Conservation (phyloP, 1,140 invertebrate genomes). For the Rhopalosiphum maidis region DNA sequence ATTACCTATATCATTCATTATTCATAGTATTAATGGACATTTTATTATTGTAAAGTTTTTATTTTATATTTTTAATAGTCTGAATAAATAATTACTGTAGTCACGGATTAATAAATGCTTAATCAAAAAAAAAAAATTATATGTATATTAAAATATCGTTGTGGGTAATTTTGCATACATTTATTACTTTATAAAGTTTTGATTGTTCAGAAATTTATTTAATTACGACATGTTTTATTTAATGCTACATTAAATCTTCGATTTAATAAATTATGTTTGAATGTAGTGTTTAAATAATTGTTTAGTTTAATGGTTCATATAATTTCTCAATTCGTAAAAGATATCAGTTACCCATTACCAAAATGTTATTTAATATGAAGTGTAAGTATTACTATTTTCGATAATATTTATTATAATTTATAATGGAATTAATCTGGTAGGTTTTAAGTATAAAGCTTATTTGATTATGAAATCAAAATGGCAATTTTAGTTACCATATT, state of each 20-base stretch:
- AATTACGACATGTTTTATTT: not conserved
- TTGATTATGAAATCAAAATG: not conserved
- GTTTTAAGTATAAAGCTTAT: not conserved
- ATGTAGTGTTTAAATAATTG: no score
- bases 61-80: not conserved
- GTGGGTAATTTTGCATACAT: not conserved
- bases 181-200: not conserved
- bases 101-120: not conserved
- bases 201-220: not conserved
- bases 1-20: not conserved
- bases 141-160: not conserved
- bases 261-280: no score
- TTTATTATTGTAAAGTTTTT: not conserved
- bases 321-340: not conserved
- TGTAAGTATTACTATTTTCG: not conserved
- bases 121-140: no score
- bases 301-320: not conserved
- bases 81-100: not conserved
- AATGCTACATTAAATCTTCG: no score
- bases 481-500: not conserved
- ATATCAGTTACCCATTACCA: not conserved
- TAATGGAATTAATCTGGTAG: not conserved
- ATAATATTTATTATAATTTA: not conserved
- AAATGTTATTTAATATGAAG: not conserved
- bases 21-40: not conserved